phyloP scores from a whole-genome alignment of 2,797 vertebrate species.

The Hemitrygon akajei region DNA sequence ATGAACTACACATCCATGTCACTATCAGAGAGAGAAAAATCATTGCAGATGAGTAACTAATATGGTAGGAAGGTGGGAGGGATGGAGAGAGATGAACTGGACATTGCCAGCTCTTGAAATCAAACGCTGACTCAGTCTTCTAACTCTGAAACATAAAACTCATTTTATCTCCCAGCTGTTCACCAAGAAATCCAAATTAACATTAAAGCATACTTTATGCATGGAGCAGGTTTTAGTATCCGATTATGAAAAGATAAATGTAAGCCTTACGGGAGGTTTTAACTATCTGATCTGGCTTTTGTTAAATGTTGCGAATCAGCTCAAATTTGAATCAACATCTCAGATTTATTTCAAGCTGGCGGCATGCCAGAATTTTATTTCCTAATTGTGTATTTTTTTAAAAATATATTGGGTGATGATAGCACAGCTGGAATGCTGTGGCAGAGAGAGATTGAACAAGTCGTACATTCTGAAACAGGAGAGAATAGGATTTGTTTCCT shows the following conservation, averaged over 20 bases:
- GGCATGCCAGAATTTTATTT: neutral
- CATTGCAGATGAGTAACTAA: neutral
- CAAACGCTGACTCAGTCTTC: neutral
- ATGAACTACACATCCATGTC: no score
- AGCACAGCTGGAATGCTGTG: neutral
- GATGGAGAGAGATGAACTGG: no score
- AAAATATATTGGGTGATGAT: neutral
- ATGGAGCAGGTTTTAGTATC: neutral
- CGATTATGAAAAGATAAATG: constrained; percentile 27
- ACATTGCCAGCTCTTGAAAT: neutral
- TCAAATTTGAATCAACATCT: constrained; percentile 23
- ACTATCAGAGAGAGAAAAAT: neutral
- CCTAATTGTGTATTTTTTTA: neutral
- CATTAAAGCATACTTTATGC: constrained; percentile 7
- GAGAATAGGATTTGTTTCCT: neutral
- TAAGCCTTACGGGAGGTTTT: constrained; percentile 21
- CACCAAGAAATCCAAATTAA: constrained; percentile 14
- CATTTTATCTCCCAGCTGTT: constrained; percentile 25
- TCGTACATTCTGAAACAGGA: neutral
- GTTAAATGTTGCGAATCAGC: constrained; percentile 12
- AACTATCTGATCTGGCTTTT: neutral
- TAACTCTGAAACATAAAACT: neutral
- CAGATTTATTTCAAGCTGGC: neutral
- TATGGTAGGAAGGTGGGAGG: neutral
- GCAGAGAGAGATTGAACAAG: neutral